Evolutionary conservation across 2,888 invertebrate species (phyloP).

Genomic region (Diarsia rubi): DNA sequence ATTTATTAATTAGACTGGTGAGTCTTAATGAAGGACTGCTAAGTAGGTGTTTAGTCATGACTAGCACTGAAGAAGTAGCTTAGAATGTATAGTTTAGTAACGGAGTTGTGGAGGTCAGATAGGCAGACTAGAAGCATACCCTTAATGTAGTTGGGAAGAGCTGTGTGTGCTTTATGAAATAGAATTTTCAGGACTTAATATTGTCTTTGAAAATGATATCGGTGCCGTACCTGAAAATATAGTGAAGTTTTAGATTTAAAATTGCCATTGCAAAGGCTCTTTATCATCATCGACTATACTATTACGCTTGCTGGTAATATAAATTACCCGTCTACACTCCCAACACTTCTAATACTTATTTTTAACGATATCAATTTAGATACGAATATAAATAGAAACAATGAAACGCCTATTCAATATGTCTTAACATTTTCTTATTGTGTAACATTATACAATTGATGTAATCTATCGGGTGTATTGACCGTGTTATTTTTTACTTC

Average conservation of each 20-base stretch:
- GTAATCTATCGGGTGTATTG: conserved; percentile 47
- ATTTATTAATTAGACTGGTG: conserved; percentile 42
- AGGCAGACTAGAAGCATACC: neutral
- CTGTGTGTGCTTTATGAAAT: neutral
- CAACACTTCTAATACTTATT: conserved; percentile 2
- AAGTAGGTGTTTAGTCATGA: conserved; percentile 12
- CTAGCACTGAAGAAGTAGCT: neutral
- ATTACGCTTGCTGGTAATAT: neutral
- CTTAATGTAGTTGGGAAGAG: neutral
- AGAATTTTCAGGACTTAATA: neutral
- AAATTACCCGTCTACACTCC: conserved; percentile 1
- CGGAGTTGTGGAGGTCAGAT: neutral
- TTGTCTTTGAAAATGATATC: neutral
- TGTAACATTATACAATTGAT: conserved; percentile 50
- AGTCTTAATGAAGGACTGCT: conserved; percentile 7
- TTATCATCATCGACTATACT: neutral
- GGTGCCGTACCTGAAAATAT: neutral
- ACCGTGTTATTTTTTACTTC: conserved; percentile 43
- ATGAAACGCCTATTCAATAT: conserved; percentile 49
- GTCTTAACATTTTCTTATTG: conserved; percentile 44
- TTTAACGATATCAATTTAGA: conserved; percentile 50
- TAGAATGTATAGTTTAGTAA: no score
- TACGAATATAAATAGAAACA: conserved; percentile 50
- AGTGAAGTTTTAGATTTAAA: neutral
- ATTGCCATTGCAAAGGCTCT: neutral